phyloP scores from a whole-genome alignment of 2,113 vertebrate genomes.

The Triplophysa rosa region DNA sequence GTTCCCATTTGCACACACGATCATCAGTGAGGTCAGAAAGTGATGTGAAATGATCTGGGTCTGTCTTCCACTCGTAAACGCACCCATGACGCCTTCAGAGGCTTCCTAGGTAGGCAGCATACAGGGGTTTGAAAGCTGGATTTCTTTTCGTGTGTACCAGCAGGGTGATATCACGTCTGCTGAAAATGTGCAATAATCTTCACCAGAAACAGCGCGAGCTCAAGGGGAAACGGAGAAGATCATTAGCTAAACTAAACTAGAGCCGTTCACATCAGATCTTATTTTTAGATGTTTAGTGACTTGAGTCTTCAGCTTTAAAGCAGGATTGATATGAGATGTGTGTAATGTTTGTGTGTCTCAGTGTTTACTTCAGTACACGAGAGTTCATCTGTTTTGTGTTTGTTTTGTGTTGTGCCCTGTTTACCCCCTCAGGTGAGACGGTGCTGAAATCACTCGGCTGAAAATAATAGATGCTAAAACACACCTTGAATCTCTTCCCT shows the following conservation, averaged over 20 bases:
- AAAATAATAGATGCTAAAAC: not conserved
- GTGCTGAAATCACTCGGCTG: not conserved
- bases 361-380: too few species aligned
- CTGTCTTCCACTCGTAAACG: too few species aligned
- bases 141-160: not conserved
- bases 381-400: not conserved
- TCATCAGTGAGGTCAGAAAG: too few species aligned
- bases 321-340: too few species aligned
- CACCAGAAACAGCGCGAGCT: not conserved
- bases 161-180: not conserved
- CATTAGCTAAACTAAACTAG: not conserved
- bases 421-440: not conserved
- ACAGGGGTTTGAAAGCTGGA: not conserved
- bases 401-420: not conserved
- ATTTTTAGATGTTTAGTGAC: not conserved
- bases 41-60: too few species aligned
- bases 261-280: not conserved
- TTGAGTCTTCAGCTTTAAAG: too few species aligned
- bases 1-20: too few species aligned
- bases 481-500: not conserved
- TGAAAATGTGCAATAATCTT: not conserved
- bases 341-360: too few species aligned
- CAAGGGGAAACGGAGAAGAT: not conserved
- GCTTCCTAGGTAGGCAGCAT: too few species aligned
- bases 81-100: too few species aligned